phyloP scores from a whole-genome alignment of 2,113 vertebrate species.

The Paraplagusia blochii region DNA sequence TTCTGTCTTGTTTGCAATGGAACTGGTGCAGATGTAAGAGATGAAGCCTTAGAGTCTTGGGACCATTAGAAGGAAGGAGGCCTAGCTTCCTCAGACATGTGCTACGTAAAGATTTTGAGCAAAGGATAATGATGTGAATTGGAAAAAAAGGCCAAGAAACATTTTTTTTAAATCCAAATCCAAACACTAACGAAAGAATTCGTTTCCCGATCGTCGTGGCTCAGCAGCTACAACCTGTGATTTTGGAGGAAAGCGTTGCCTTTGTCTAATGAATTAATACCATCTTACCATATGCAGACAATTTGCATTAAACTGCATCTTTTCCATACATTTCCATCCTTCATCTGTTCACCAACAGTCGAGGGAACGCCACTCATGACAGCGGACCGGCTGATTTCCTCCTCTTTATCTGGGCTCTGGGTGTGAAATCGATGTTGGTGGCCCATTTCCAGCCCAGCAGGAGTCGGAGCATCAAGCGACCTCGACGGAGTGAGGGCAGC shows the following conservation, averaged over 20 bases:
- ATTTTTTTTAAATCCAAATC: too few species aligned
- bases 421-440: conserved; percentile 69
- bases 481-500: conserved; percentile 11
- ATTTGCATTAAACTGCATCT: conserved; percentile 50
- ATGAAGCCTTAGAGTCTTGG: too few species aligned
- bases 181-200: too few species aligned
- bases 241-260: conserved; percentile 38
- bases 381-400: conserved; percentile 37
- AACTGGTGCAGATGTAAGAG: too few species aligned
- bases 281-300: conserved; percentile 50
- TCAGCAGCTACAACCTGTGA: too few species aligned
- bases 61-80: too few species aligned
- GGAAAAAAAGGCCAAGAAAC: too few species aligned
- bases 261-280: conserved; percentile 51
- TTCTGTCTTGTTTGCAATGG: too few species aligned
- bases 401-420: conserved; percentile 33
- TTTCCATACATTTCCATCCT: conserved; percentile 27
- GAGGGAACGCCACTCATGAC: conserved; percentile 9
- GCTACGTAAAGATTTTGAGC: too few species aligned
- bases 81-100: too few species aligned
- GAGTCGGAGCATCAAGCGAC: conserved; percentile 10
- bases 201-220: too few species aligned
- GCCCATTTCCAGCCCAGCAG: conserved; percentile 46
- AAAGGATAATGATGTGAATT: too few species aligned
- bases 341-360: conserved; percentile 5